Evolutionary conservation across 2,113 vertebrate species (phyloP).

Genomic region (Chitala chitala): DNA sequence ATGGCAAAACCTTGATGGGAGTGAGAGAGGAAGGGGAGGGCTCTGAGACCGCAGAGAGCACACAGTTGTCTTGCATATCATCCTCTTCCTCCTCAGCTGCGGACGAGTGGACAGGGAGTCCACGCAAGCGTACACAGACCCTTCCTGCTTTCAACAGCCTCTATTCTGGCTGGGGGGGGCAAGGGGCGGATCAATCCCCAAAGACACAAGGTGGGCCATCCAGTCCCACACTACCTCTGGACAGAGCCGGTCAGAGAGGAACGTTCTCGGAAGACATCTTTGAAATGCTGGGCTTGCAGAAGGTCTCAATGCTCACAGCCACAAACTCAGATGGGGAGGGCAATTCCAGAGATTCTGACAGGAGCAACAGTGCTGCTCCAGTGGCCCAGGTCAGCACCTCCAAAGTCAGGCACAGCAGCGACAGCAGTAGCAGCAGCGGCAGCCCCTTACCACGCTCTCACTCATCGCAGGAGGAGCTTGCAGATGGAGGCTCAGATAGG

Average conservation of each 20-base stretch:
- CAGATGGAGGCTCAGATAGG: constrained; percentile 22
- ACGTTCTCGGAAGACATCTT: constrained; percentile 80
- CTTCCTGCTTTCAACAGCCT: constrained; percentile 71
- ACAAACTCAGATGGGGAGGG: constrained; percentile 35
- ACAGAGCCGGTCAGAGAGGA: constrained; percentile 61
- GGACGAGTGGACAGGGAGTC: constrained; percentile 53
- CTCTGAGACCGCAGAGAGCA: constrained; percentile 23
- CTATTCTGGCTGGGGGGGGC: constrained; percentile 34
- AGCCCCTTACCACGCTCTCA: background rate
- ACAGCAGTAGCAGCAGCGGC: constrained; percentile 19
- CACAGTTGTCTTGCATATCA: constrained; percentile 13
- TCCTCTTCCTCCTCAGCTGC: background rate
- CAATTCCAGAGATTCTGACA: constrained; percentile 29
- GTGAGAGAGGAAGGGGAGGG: constrained; percentile 12
- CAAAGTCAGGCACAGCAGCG: background rate
- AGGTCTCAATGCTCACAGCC: constrained; percentile 26
- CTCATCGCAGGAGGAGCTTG: constrained; percentile 3
- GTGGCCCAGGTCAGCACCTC: background rate
- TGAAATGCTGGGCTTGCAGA: constrained; percentile 67
- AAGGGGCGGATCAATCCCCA: constrained; percentile 35
- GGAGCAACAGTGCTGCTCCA: constrained; percentile 36
- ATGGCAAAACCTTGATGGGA: constrained; percentile 43
- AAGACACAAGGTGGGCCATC: constrained; percentile 36
- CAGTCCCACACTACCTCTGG: constrained; percentile 32
- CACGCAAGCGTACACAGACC: constrained; percentile 89